Evolutionary conservation across 2,888 invertebrate genomes (phyloP), one percentile per base, ranked within the genome.

Genomic region (Chrysotoxum bicinctum): DNA sequence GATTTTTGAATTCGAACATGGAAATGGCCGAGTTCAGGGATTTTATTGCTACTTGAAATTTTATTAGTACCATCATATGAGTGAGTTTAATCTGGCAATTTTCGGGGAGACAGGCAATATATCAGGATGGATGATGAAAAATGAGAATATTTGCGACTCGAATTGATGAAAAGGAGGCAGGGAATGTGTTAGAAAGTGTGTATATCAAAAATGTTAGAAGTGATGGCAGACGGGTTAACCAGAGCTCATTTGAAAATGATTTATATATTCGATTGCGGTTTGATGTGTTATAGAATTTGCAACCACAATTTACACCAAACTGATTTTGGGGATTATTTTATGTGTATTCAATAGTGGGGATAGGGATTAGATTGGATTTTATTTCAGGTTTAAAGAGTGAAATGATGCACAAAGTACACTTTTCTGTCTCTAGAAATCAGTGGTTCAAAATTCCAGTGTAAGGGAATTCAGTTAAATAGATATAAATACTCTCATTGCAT

Each of bases 11-110:
- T 56, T 62, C 69, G 45, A 43, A 62, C 66, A 69, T 45, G 62
- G 54, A 69, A 54, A 58, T 64, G 78, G 56, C 54, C 43, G 70
- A 66, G 40, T 52, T 76, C 48, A 62, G 69, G 69, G 64, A 72
- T 81, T 64, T 76, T 66, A 81, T 76, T 81, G 70, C 66, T 50
- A 72, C 70, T 81, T 66, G n/a, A 50, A 43, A 48, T 76, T 66
- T 76, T 58, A 75, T 66, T 50, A 45, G 50, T 76, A 48, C 19
- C 14, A 43, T 68, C 45, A 21, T 45, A 21, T 16, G 26, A n/a
- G 26, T 26, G 58, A 52, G 26, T 64, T 30, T 74, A 72, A 78
- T 58, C 78, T 23, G 48, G 10, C 52, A 30, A 50, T 37, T 76
- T 45, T 58, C 19, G 8, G 45, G 43, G 10, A 74, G 80, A 74